A percentile compares a stretch with the other conserved stretches of the same genome.
phyloP scores from a whole-genome alignment of 2,888 invertebrate genomes.

The Aricia artaxerxes region DNA sequence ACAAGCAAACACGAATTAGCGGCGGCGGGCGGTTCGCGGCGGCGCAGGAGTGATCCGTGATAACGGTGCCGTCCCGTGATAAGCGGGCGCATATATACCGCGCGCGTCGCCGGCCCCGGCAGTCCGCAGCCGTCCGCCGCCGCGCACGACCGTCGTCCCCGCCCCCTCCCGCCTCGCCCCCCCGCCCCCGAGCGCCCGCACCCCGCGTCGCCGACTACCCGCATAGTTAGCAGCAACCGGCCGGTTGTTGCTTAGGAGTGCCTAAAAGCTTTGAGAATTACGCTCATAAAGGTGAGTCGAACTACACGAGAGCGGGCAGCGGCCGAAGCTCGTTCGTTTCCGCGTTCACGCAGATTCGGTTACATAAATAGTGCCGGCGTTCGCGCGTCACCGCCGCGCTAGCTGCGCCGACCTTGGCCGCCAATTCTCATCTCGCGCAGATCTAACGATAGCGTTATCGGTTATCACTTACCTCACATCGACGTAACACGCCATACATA shows the following conservation, averaged over 20 bases:
- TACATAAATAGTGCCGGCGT: neutral
- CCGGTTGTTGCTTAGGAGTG: slow-evolving; percentile 75
- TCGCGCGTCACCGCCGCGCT: neutral
- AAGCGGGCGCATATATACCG: slow-evolving; percentile 60
- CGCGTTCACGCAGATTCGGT: slow-evolving; percentile 2
- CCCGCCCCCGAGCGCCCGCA: slow-evolving; percentile 35
- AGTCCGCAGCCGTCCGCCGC: slow-evolving; percentile 60
- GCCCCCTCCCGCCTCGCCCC: slow-evolving; percentile 40
- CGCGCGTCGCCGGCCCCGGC: slow-evolving; percentile 47
- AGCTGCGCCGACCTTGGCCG: slow-evolving; percentile 54
- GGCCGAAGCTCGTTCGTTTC: neutral
- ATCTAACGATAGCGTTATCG: neutral
- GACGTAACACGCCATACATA: neutral
- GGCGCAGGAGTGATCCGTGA: slow-evolving; percentile 48
- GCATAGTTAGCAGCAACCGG: slow-evolving; percentile 72
- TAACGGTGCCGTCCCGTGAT: slow-evolving; percentile 59
- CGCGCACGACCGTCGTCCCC: slow-evolving; percentile 31
- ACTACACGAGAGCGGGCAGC: neutral
- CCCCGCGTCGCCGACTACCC: slow-evolving; percentile 34
- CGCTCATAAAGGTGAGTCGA: slow-evolving; percentile 76
- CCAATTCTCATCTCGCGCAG: slow-evolving; percentile 44
- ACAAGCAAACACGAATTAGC: neutral
- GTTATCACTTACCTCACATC: neutral
- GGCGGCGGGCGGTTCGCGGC: slow-evolving; percentile 57
- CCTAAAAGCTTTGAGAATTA: slow-evolving; percentile 83